Base-by-base conservation (phyloP, 2,797 vertebrate species). In the Liasis olivaceus region DNA sequence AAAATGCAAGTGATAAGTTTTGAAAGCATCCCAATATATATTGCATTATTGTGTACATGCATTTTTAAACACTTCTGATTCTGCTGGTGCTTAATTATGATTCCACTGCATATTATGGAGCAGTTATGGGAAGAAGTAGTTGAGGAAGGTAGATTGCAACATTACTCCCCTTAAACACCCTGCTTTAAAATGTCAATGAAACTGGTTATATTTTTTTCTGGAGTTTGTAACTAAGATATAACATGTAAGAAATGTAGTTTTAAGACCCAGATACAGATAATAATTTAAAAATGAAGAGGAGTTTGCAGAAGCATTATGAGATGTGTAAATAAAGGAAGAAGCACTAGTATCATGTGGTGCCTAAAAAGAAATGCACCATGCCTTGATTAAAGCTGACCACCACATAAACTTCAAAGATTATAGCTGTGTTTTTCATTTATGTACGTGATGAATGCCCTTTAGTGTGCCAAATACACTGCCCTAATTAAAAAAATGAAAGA, bases 401-500 rank as follows among this genome's bases (percentile, higher is more conserved):
- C 88, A 87, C 81, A 91, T 94, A 94, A 91, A 91, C 89, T 86
- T 89, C 63, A 64, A 89, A 89, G 91, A 90, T 42, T 24, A 59
- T 66, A 88, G 91, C 77, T 94, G 92, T 92, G 13, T 59, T 94
- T 95, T 93, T 92, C 93, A 94, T 94, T 94, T 92, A 94, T 88
- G 84, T 85, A 0, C 2, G 17, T 9, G 84, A 92, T 91, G 87
- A 96, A 94, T 90, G 2, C 31, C 87, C 60, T 95, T 93, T 92
- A 93, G 89, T 72, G 58, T 62, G 62, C 89, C 93, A 91, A 90
- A 91, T 88, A 92, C 90, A 91, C 77, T 81, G n/a, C 26, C 88
- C 60, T 94, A 93, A 97, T 96, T 94, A 95, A 96, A 96, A 86
- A 89, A 26, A 20, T 36, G 17, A 24, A 85, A 84, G 81, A 92